Evolutionary conservation across 2,113 vertebrate species (phyloP), one percentile per base, ranked within the genome.

Genomic region (Perca schrenkii): DNA sequence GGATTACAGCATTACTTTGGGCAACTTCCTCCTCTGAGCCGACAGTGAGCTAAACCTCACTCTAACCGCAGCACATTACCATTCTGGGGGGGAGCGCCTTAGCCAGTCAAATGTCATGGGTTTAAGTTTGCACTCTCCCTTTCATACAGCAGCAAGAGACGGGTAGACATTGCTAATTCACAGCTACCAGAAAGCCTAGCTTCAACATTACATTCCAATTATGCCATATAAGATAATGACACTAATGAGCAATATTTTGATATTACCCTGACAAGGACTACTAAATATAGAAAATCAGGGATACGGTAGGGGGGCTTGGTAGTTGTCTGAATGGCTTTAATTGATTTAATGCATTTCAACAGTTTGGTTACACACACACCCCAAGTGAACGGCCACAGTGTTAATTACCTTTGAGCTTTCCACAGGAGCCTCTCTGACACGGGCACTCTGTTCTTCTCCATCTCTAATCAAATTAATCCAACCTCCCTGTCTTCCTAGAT

Each of bases 401-500:
- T 92, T 94, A 92, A 93, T 94, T 90, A 91, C 76, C 82, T 76
- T 76, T 79, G 85, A 86, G 86, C 65, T 88, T 88, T 90, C 75
- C 89, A 86, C 84, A 52, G 72, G 82, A 86, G 82, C 84, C 74
- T 86, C 77, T 65, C 82, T 86, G 84, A 88, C 79, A 82, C 74
- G 40, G 66, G 66, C 77, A 40, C 84, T 81, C 71, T 86, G 83
- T 84, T 87, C 82, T 49, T 82, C 67, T 85, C 77, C 75, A 82
- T 76, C 65, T 88, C 40, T 86, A 85, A 92, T 91, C 87, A 92
- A 91, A 89, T 92, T 77, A 90, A 88, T 86, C 75, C 86, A 83
- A 86, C 84, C 72, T 90, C 86, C 86, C 28, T 72, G 71, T 53
- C 87, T 86, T 86, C 68, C 49, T 40, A 15, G 43, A 89, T 47